Percentiles rank a stretch among this genome's conserved stretches.
Evolutionary conservation across 2,113 vertebrate genomes (phyloP).

Genomic region (Bostrychus sinensis): DNA sequence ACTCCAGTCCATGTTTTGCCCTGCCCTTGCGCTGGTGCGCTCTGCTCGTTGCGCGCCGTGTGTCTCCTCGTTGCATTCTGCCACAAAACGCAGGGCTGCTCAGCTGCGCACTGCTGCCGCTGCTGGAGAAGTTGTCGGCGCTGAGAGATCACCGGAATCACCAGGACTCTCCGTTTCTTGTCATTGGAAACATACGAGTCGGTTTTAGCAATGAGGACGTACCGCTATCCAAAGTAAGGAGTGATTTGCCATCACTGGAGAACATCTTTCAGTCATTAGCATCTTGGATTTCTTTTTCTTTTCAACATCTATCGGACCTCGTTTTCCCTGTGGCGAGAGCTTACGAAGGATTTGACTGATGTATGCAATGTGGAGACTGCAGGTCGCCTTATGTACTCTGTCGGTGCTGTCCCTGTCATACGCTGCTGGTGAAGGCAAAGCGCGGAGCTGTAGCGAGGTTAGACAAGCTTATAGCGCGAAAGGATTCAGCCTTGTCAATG

Average conservation of each 20-base stretch:
- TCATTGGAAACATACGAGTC: conserved; percentile 19
- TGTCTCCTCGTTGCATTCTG: conserved; percentile 53
- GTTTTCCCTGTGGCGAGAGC: conserved; percentile 40
- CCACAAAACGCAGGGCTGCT: conserved; percentile 51
- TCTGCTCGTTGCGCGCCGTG: conserved; percentile 48
- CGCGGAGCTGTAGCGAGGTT: conserved; percentile 91
- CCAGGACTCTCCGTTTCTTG: conserved; percentile 32
- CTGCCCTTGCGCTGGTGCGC: conserved; percentile 66
- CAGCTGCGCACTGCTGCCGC: conserved; percentile 23
- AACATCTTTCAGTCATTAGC: conserved; percentile 18
- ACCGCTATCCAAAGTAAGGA: conserved; percentile 66
- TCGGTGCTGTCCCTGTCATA: conserved; percentile 77
- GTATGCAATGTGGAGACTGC: conserved; percentile 78
- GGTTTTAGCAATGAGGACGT: conserved; percentile 61
- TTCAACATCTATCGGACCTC: conserved; percentile 30
- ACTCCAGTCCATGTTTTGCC: conserved; percentile 78
- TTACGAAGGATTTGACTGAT: conserved; percentile 65
- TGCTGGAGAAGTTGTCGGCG: conserved; percentile 73
- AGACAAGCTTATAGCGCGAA: conserved; percentile 89
- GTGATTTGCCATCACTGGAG: conserved; percentile 41
- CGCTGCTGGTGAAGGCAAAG: conserved; percentile 82
- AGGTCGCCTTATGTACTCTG: conserved; percentile 74
- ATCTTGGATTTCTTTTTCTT: conserved; percentile 34
- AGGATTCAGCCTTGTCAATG: conserved; percentile 89
- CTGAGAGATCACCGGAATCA: conserved; percentile 53